A percentile compares a stretch with the other conserved stretches of the same genome.
phyloP scores from a whole-genome alignment of 2,888 invertebrate species.

The Apamea epomidion region DNA sequence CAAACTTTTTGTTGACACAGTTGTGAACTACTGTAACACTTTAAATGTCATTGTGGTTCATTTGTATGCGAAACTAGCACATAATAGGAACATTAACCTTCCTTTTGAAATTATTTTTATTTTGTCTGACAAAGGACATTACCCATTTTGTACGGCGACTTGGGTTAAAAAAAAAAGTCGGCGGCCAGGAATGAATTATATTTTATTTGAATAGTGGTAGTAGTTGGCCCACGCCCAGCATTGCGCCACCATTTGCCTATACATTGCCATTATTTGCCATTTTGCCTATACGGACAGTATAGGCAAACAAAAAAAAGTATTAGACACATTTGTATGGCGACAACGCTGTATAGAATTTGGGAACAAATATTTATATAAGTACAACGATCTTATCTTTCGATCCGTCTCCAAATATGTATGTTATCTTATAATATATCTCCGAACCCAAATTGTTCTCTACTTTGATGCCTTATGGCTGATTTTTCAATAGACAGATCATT shows the following conservation, averaged over 20 bases:
- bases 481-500: too few species aligned
- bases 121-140: not conserved
- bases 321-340: not conserved
- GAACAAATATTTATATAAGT: not conserved
- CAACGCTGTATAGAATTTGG: not conserved
- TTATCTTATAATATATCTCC: too few species aligned
- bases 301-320: not conserved
- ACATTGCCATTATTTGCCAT: too few species aligned
- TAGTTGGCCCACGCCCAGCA: not conserved
- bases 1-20: constrained; percentile 27
- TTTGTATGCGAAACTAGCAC: constrained; percentile 1
- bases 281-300: not conserved
- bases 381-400: too few species aligned
- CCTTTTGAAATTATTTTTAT: not conserved
- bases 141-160: not conserved
- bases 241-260: too few species aligned
- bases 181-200: not conserved
- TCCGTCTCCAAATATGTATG: not conserved
- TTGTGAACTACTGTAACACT: not conserved
- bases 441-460: too few species aligned
- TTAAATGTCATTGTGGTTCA: not conserved
- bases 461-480: too few species aligned
- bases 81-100: not conserved
- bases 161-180: not conserved
- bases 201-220: not conserved